A percentile compares a stretch with the other conserved stretches of the same genome.
Evolutionary conservation across 2,888 invertebrate species (phyloP).

Genomic region (Sisyra terminalis): DNA sequence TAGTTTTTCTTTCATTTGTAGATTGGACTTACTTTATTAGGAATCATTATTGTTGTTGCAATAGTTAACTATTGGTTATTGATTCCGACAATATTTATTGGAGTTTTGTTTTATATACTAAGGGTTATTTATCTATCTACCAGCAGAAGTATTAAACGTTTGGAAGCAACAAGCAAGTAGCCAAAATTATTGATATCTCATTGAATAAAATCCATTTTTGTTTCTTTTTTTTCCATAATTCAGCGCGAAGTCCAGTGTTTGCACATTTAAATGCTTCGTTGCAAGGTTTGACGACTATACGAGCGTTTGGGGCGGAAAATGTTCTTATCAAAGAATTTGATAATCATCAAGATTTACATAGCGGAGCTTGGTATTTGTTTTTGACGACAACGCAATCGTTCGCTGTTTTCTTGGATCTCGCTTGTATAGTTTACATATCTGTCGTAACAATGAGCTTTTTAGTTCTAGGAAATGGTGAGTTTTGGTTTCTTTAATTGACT

Average conservation of each 20-base stretch:
- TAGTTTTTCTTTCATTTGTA: slow-evolving; percentile 19
- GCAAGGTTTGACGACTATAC: slow-evolving; percentile 53
- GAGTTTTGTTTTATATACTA: slow-evolving; percentile 44
- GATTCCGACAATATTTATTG: slow-evolving; percentile 45
- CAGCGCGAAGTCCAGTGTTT: slow-evolving; percentile 67
- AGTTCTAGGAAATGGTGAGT: slow-evolving; percentile 25
- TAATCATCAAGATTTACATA: slow-evolving; percentile 39
- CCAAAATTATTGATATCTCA: too few relatives aligned
- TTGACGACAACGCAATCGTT: slow-evolving; percentile 83
- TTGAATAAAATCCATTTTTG: too few relatives aligned
- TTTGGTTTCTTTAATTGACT: too few relatives aligned
- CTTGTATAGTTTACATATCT: slow-evolving; percentile 74
- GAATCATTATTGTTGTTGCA: slow-evolving; percentile 55
- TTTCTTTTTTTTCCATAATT: slow-evolving; percentile 13
- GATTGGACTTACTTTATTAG: slow-evolving; percentile 45
- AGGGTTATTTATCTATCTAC: slow-evolving; percentile 54
- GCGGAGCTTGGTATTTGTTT: slow-evolving; percentile 59
- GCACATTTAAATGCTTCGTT: slow-evolving; percentile 52
- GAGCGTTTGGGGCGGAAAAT: slow-evolving; percentile 44
- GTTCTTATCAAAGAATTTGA: slow-evolving; percentile 40
- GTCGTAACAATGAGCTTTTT: slow-evolving; percentile 77
- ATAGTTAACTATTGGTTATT: slow-evolving; percentile 54
- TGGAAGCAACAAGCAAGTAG: slow-evolving; percentile 50
- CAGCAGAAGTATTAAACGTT: slow-evolving; percentile 54
- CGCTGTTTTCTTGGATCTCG: slow-evolving; percentile 81